Evolutionary conservation across 2,888 invertebrate species (phyloP), one percentile per base, ranked within the genome.

Genomic region (Ceraclea dissimilis): DNA sequence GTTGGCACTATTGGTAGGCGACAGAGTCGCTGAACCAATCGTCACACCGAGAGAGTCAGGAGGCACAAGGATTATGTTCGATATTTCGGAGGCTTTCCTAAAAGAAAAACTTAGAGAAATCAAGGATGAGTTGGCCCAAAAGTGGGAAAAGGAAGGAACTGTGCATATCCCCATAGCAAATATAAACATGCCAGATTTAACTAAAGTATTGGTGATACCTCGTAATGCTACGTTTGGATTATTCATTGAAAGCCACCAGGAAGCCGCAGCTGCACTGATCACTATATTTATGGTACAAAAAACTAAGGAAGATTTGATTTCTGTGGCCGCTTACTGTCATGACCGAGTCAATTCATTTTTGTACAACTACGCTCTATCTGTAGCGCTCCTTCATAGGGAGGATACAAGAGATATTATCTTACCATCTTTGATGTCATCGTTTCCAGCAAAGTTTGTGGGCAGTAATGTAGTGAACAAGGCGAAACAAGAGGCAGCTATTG

Each of bases 371-470:
- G 82, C 84, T 19, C 75, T 87, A 8, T 85, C 87, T 1, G 86
- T 88, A 43, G 84, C 86, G 4, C 73, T 88, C 18, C 69, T 87
- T 51, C 85, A 86, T 71, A 80, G 88, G 75, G 67, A 68, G 0
- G 89, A 89, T 67, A 87, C 88, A 2, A 82, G 82, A 65, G 79
- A 84, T 46, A 65, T 90, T 20, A 77, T 79, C 51, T n/a, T 89
- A 50, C 91, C 91, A 0, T 82, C 88, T 0, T 81, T 91, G 61
- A 81, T 83, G 39, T 86, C 90, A 69, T 76, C 83, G 0, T 90
- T 93, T 69, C 93, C 93, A 0, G 85, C 86, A 66, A 89, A 89
- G 70, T 93, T 88, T 70, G 73, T 92, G 64, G 88, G 89, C 64
- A 82, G 87, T 10, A 80, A 83, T 33, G 79, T 86, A 2, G 84